Evolutionary conservation across 2,797 vertebrate genomes (phyloP).

Genomic region (Micrastur ruficollis): DNA sequence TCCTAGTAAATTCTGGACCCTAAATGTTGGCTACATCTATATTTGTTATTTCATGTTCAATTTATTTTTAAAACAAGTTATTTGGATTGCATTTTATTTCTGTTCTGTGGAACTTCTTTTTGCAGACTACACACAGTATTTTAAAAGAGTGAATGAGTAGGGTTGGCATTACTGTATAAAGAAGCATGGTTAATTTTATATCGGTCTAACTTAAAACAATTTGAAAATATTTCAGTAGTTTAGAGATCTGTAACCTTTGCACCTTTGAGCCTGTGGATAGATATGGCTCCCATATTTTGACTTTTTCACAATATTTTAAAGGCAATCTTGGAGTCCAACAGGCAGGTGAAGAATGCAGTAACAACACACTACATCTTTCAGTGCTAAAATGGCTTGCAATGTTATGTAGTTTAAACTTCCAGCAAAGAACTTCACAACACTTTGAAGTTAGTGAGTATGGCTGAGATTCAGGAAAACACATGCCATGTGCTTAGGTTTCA

Average conservation of each 20-base stretch:
- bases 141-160: background rate
- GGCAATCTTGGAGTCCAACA: background rate
- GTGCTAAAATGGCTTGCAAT: background rate
- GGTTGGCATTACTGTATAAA: background rate
- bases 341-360: background rate
- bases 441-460: background rate
- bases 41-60: slow-evolving; percentile 66
- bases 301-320: background rate
- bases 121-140: background rate
- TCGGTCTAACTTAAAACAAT: background rate
- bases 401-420: background rate
- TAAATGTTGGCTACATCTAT: slow-evolving; percentile 32
- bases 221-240: background rate
- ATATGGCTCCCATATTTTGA: background rate
- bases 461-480: background rate
- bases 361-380: background rate
- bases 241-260: background rate
- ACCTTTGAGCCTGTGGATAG: background rate
- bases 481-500: background rate
- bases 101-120: slow-evolving; percentile 15
- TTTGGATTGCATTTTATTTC: slow-evolving; percentile 38
- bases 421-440: background rate
- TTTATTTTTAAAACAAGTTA: slow-evolving; percentile 48
- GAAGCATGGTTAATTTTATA: background rate
- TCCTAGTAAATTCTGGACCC: slow-evolving; percentile 41